Base-by-base conservation (phyloP, 2,888 invertebrate genomes). In the Acleris holmiana region DNA sequence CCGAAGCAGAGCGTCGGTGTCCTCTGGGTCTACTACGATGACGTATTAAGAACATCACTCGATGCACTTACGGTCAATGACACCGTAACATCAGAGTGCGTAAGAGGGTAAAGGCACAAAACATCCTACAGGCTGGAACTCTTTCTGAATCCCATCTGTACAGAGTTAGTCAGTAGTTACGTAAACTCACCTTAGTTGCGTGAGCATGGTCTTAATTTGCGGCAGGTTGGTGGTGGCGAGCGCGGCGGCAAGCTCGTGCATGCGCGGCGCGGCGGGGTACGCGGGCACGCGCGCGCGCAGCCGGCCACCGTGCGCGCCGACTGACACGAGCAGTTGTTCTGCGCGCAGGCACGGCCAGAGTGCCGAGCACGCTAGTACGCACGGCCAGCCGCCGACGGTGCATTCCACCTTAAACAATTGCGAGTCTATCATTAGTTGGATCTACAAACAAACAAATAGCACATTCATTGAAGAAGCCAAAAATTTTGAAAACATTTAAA, bases 291-390 rank as follows among this genome's bases (percentile, higher is more conserved):
- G 98, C 73, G 98, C 97, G 70, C 98, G 96, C 75, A 98, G 94
- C 89, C 97, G 96, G 0, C 99, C 99, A 7, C 97, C 97, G 86
- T 98, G 98, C 40, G 98, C 98, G 84, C 99, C 98, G 57, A 99
- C 98, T 25, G 98, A 97, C 66, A 99, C 96, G 66, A 98, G 93
- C 70, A 99, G 94, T 84, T 98, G 97, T 85, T 99, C 99, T 0
- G 98, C 98, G 71, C 97, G 94, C 77, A 98, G 93, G 83, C 98
- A 98, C 23, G 98, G 98, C 73, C 96, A 95, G 58, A 99, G 93
- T 70, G 98, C 95, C 1, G 98, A 98, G 64, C 98, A 96, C 25
- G 98, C 97, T 68, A 99, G 93, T 75, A 98, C 97, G 66, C 98
- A 97, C 35, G 99, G 99, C 70, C 98, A 97, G 29, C 99, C 99